Evolutionary conservation across 2,113 vertebrate species (phyloP), one percentile per base, ranked within the genome.

Genomic region (Balaeniceps rex): DNA sequence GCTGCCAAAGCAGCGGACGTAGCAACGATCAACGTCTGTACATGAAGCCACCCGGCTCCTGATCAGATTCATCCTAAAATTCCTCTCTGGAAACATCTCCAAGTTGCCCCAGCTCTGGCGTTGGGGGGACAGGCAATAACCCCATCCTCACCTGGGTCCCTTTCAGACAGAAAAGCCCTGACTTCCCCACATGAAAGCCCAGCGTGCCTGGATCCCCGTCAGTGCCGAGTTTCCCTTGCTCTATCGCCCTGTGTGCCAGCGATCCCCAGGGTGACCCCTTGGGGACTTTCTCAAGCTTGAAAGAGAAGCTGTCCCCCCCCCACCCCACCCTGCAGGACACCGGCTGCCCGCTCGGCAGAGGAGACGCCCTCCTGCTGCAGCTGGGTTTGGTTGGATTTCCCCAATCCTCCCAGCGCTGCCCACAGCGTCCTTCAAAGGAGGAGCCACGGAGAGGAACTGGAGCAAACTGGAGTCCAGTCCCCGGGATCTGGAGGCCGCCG

Each of bases 401-500:
- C 51, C 61, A 31, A 24, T 64, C 13, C 25, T 52, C 49, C 69
- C 75, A 61, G 9, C 3, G 49, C 19, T 46, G 57, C 33, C 13
- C 61, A 11, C 44, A 51, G n/a, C 19, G 28, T 21, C 36, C 28
- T 26, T 51, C 70, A 28, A 10, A 52, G 58, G 5, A 33, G 18
- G 29, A 25, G 34, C 7, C n/a, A 16, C 3, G 65, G 49, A 55
- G 14, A 21, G 34, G 29, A 42, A 16, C 52, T 24, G 78, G 36
- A 69, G 33, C 10, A 21, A 44, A 19, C 54, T 2, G 40, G 51
- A 26, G 28, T 31, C 29, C 28, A 14, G 8, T 3, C 11, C 29
- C 1, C 0, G 3, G 7, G n/a, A 2, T 19, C 10, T 23, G 58
- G 42, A 47, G 5, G 11, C 1, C 4, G 6, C 29, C 2, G 21